Evolutionary conservation across 2,113 vertebrate species (phyloP), one percentile per base, ranked within the genome.

Genomic region (Ophiodon elongatus): DNA sequence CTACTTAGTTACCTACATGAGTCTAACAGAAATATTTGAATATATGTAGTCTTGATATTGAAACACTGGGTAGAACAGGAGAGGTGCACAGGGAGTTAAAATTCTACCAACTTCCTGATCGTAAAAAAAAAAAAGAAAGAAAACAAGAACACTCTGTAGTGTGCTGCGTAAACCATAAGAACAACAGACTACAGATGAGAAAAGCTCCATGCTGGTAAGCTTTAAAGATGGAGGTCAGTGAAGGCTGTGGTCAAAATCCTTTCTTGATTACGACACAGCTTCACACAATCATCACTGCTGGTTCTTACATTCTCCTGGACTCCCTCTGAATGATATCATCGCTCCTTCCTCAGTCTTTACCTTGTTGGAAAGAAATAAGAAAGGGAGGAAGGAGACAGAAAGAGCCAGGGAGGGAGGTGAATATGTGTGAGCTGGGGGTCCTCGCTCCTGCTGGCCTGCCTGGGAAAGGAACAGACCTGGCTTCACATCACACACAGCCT

Each of bases 401-500:
- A 45, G 57, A 29, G 35, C 33, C n/a, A 68, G 43, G 52, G 64
- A 79, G 35, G 21, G 2, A 45, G 60, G 56, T 75, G 72, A 71
- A 60, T 35, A 7, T 23, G 59, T 39, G 43, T 17, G 60, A 78
- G 60, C 76, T 14, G 8, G 60, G 68, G 78, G 75, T 89, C 84
- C 37, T 88, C 80, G 0, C 43, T 77, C 78, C 56, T 73, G 85
- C 85, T 54, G 83, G 72, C 72, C 73, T 79, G 83, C 87, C 87
- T 86, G 89, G 87, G 91, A 86, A 91, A 87, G 62, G 52, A 86
- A 67, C 39, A 9, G 79, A 72, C 78, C 82, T 86, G 90, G 83
- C 84, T 82, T 83, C 86, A 88, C 85, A 87, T 90, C 85, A 81
- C 80, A 82, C 47, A 3, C 76, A 29, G 13, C 80, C 73, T 54